These are phyloP conservation scores for Beris chalybata DNA, from an alignment of 2,888 invertebrate species.

Conservation along the genomic window DNA sequence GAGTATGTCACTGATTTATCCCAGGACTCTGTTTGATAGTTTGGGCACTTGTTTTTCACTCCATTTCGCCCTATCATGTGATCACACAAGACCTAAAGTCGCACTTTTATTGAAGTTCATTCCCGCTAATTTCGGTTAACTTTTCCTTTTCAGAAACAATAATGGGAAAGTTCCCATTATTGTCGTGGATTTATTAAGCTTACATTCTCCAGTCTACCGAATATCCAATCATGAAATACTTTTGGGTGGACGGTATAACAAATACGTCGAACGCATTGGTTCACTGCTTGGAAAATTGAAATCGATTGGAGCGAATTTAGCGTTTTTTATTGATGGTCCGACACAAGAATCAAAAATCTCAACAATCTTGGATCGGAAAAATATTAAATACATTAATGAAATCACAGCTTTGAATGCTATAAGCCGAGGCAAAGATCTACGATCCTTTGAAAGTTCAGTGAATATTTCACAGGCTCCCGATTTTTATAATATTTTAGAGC, in stretches of 20 bases:
- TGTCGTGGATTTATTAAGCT: too few species aligned
- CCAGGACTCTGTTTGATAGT: too few species aligned
- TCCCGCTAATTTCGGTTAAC: too few species aligned
- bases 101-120: too few species aligned
- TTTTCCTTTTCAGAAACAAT: too few species aligned
- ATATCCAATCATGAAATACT: slow-evolving; percentile 22
- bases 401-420: neutral
- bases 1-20: too few species aligned
- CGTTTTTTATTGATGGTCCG: slow-evolving; percentile 30
- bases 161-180: too few species aligned
- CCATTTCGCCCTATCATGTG: too few species aligned
- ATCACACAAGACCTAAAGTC: too few species aligned
- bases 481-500: slow-evolving; percentile 12
- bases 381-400: slow-evolving; percentile 5
- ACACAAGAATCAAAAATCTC: slow-evolving; percentile 9
- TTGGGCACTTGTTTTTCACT: too few species aligned
- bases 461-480: neutral
- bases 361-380: slow-evolving; percentile 12
- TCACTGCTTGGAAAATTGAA: slow-evolving; percentile 7
- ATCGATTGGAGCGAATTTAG: slow-evolving; percentile 14
- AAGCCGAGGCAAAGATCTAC: neutral
- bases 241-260: slow-evolving; percentile 31
- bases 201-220: too few species aligned
- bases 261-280: slow-evolving; percentile 5
- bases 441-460: too few species aligned